A percentile compares a stretch with the other conserved stretches of the same genome.
These are phyloP conservation scores for Halictus rubicundus DNA, from an alignment of 1,140 invertebrate species.

Conservation along the genomic window DNA sequence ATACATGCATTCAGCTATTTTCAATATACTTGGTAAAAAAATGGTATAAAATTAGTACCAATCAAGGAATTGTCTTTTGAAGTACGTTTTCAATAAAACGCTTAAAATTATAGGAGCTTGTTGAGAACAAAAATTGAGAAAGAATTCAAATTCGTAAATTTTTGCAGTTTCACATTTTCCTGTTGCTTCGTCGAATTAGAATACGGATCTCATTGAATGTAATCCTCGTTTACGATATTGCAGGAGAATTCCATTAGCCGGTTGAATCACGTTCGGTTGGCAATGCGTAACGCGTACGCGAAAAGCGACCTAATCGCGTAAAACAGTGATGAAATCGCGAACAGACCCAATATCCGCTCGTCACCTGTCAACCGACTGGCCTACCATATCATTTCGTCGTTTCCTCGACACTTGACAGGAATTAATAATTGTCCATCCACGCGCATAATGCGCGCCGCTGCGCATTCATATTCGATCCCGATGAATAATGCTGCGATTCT, in stretches of 20 bases:
- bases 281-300: background rate
- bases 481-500: background rate
- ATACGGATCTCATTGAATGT: background rate
- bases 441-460: conserved; percentile 18
- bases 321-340: conserved; percentile 40
- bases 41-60: no score
- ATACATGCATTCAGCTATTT: no score
- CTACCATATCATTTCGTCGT: conserved; percentile 24
- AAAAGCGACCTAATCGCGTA: background rate
- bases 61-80: no score
- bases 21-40: no score
- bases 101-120: no score
- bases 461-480: background rate
- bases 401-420: conserved; percentile 30
- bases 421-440: conserved; percentile 37
- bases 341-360: conserved; percentile 27
- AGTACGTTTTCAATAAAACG: no score
- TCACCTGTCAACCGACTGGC: conserved; percentile 7
- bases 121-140: no score
- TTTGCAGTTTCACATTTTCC: no score
- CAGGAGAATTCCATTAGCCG: background rate
- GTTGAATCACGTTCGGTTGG: conserved; percentile 13
- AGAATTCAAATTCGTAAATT: no score
- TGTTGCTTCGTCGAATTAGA: no score
- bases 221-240: background rate